phyloP scores from a whole-genome alignment of 1,140 invertebrate species.

The Amphibalanus amphitrite region DNA sequence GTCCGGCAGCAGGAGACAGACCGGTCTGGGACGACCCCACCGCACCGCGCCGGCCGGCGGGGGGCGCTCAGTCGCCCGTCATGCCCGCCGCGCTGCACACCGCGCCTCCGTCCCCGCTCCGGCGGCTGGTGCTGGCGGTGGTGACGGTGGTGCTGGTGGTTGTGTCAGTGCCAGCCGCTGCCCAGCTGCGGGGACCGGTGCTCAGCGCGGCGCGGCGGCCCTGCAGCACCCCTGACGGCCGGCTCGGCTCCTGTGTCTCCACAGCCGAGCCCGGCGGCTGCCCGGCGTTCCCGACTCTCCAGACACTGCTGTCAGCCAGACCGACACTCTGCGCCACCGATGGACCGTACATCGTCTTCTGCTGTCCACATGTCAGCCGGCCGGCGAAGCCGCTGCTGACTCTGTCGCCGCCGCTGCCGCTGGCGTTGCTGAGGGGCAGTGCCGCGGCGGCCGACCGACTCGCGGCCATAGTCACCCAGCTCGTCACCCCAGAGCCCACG shows the following conservation, averaged over 20 bases:
- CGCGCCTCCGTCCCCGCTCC: background rate
- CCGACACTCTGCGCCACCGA: background rate
- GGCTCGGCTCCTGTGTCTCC: background rate
- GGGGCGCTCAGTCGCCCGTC: background rate
- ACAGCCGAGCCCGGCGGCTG: background rate
- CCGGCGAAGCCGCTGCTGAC: background rate
- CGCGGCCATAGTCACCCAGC: background rate
- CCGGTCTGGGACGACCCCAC: too few species aligned
- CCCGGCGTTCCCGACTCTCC: background rate
- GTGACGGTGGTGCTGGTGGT: too few species aligned
- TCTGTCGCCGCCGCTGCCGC: background rate
- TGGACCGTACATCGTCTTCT: background rate
- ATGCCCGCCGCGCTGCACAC: constrained; percentile 1
- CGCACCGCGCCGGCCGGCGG: too few species aligned
- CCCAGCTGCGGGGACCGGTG: too few species aligned
- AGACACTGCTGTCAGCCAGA: background rate
- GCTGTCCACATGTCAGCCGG: background rate
- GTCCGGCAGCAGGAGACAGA: too few species aligned
- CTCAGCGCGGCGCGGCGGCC: too few species aligned
- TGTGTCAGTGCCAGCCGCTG: too few species aligned
- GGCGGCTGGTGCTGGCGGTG: background rate
- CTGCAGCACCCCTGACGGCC: background rate
- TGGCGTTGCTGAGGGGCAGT: too few species aligned
- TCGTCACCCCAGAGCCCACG: background rate
- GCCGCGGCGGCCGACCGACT: too few species aligned